These are phyloP conservation scores for Cirrhinus mrigala DNA, from an alignment of 2,797 vertebrate species.

Conservation along the genomic window DNA sequence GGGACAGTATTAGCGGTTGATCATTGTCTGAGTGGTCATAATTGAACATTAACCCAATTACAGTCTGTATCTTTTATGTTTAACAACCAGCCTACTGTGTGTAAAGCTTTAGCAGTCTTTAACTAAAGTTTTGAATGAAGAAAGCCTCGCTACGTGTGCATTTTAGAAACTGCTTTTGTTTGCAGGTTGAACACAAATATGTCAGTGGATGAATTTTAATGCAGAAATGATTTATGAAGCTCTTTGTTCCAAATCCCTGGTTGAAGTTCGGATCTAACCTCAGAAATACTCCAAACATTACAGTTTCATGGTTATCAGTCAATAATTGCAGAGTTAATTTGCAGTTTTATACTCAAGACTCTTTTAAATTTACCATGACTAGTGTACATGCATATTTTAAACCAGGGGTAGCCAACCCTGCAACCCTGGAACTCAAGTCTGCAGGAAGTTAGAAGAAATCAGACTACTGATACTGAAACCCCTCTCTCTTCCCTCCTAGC, in stretches of 20 bases:
- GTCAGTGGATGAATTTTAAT: background rate
- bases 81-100: background rate
- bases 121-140: background rate
- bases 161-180: background rate
- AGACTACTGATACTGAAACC: background rate
- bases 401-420: background rate
- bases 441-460: background rate
- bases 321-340: background rate
- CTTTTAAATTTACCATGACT: background rate
- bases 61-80: background rate
- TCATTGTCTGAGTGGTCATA: background rate
- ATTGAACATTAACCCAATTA: background rate
- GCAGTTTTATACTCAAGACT: background rate
- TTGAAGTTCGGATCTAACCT: background rate
- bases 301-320: background rate
- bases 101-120: background rate
- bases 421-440: background rate
- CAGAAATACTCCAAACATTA: background rate
- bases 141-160: background rate
- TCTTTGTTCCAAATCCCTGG: background rate
- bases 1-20: too few species aligned
- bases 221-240: background rate
- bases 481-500: constrained; percentile 39
- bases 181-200: background rate
- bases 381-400: background rate